Evolutionary conservation across 2,797 vertebrate genomes (phyloP).

Genomic region (Capromys pilorides): DNA sequence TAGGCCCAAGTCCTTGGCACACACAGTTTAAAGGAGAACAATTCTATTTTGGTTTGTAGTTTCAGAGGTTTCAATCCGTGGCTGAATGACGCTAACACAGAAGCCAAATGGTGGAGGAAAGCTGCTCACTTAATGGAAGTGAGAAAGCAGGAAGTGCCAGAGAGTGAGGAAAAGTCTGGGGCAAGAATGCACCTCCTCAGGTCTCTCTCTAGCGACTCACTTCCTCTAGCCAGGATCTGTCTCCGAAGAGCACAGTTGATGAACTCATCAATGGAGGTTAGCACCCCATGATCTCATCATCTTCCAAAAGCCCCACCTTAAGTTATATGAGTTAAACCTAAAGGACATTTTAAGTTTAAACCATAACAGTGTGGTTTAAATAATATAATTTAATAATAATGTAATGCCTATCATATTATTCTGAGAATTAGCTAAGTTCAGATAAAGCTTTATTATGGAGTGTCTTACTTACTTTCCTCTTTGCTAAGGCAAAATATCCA

Average conservation of each 20-base stretch:
- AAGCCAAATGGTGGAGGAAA: not conserved
- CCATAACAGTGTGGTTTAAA: not conserved
- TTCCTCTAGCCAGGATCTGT: not conserved
- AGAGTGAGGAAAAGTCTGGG: not conserved
- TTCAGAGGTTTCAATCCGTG: not conserved
- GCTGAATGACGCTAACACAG: not conserved
- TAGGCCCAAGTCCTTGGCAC: not conserved
- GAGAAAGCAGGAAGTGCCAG: not conserved
- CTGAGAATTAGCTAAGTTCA: constrained; percentile 19
- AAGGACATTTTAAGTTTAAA: not conserved
- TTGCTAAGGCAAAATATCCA: not conserved
- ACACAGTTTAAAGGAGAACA: not conserved
- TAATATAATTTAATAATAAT: not conserved
- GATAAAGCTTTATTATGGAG: not conserved
- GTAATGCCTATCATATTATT: not conserved
- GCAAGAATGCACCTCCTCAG: not conserved
- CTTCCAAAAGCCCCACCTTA: not conserved
- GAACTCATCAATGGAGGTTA: not conserved
- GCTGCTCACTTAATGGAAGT: not conserved
- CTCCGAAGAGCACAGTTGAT: not conserved
- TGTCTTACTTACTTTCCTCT: not conserved
- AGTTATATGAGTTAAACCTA: no score
- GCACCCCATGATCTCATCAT: not conserved
- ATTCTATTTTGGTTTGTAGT: not conserved
- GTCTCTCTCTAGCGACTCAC: not conserved